These are phyloP conservation scores for Erebia epiphron DNA, from an alignment of 2,888 invertebrate species.

Conservation along the genomic window DNA sequence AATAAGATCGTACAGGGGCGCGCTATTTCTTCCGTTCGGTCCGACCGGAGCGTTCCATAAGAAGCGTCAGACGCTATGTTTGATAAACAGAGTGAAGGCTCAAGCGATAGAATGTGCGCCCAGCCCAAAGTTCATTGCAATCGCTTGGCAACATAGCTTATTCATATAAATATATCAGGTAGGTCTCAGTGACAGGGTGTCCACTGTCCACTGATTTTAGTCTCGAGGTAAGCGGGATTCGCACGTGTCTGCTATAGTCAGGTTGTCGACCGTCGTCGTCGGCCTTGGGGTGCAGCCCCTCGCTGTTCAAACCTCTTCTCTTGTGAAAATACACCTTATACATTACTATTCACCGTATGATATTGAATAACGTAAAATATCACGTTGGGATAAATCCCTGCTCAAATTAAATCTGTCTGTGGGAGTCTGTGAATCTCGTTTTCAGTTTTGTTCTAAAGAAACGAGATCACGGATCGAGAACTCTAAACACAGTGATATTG, in stretches of 20 bases:
- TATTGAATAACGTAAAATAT: constrained; percentile 13
- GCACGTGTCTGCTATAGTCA: constrained; percentile 67
- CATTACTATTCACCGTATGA: not conserved
- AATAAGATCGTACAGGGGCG: too few species aligned
- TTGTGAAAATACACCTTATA: constrained; percentile 22
- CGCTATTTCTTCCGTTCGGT: too few species aligned
- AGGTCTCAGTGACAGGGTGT: constrained; percentile 31
- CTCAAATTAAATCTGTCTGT: constrained; percentile 28
- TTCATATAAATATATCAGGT: not conserved
- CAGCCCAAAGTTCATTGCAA: too few species aligned
- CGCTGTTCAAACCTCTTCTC: constrained; percentile 35
- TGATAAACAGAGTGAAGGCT: too few species aligned
- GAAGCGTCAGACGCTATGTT: too few species aligned
- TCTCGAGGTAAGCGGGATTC: constrained; percentile 66
- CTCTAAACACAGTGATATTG: not conserved
- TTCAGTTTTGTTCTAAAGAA: constrained; percentile 18
- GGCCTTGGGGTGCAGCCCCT: constrained; percentile 71
- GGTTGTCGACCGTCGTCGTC: constrained; percentile 74
- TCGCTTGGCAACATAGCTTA: not conserved
- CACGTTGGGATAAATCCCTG: constrained; percentile 25
- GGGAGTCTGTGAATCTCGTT: constrained; percentile 31
- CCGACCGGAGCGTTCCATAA: too few species aligned
- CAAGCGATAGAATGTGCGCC: too few species aligned
- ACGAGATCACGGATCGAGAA: constrained; percentile 5
- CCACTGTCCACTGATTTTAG: constrained; percentile 34